phyloP scores from a whole-genome alignment of 2,888 invertebrate genomes.

The Calliopum simillimum region DNA sequence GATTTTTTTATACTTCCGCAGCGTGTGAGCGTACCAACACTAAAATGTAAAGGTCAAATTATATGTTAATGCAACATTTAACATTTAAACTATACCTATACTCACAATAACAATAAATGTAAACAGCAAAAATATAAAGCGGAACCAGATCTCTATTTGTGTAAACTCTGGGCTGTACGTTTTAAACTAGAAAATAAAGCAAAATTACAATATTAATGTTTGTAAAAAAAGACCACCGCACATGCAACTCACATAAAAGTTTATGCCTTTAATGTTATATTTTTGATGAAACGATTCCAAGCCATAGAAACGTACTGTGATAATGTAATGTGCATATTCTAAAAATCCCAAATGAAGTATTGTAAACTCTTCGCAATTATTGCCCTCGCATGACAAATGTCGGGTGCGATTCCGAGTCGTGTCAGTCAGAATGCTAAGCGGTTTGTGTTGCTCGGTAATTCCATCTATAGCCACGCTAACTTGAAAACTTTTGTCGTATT shows the following conservation, averaged over 20 bases:
- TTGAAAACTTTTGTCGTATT: constrained; percentile 89
- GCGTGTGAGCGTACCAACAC: constrained; percentile 93
- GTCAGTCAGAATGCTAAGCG: constrained; percentile 74
- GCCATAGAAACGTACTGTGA: constrained; percentile 86
- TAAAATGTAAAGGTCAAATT: constrained; percentile 63
- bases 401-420: constrained; percentile 83
- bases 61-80: constrained; percentile 1
- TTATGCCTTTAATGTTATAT: constrained; percentile 85
- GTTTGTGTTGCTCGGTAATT: constrained; percentile 79
- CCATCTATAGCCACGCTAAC: constrained; percentile 88
- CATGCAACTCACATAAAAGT: constrained; percentile 82
- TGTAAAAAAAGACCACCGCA: background rate
- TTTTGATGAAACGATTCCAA: constrained; percentile 86
- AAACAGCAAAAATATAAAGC: constrained; percentile 90
- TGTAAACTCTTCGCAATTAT: constrained; percentile 88
- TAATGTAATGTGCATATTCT: constrained; percentile 88
- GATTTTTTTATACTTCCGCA: constrained; percentile 91
- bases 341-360: constrained; percentile 89
- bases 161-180: constrained; percentile 96
- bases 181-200: constrained; percentile 79
- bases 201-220: background rate
- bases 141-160: constrained; percentile 97
- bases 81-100: background rate
- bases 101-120: constrained; percentile 90
- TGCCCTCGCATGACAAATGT: constrained; percentile 83